phyloP scores from a whole-genome alignment of 1,140 invertebrate genomes.

The Chrysopa pallens region DNA sequence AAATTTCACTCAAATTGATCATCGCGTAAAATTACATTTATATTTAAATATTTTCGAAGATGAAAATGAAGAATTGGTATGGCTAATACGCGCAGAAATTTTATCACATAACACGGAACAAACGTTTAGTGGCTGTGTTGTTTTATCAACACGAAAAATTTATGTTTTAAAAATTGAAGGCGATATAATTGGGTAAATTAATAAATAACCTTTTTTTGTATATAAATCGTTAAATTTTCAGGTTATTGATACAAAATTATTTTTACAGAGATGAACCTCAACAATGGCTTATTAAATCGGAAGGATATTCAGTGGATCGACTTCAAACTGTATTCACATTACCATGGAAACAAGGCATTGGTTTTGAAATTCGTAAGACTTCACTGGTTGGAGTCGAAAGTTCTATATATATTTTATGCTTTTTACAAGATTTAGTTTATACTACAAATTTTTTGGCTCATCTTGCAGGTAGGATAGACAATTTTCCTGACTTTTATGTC shows the following conservation, averaged over 20 bases:
- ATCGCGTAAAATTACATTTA: constrained; percentile 34
- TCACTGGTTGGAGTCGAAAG: constrained; percentile 13
- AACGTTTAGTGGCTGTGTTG: constrained; percentile 27
- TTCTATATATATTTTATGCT: constrained; percentile 17
- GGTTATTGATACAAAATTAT: background rate
- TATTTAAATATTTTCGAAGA: constrained; percentile 33
- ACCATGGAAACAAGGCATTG: constrained; percentile 25
- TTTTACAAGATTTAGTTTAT: constrained; percentile 25
- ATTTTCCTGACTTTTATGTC: too few species aligned
- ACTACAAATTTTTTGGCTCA: constrained; percentile 25
- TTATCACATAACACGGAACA: constrained; percentile 18
- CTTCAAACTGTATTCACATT: constrained; percentile 21
- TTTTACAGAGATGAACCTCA: constrained; percentile 21
- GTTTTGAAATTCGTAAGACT: constrained; percentile 22
- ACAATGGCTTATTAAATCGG: constrained; percentile 22
- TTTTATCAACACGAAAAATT: constrained; percentile 30
- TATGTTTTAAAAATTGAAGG: constrained; percentile 28
- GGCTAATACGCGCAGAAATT: constrained; percentile 29
- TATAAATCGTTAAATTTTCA: background rate
- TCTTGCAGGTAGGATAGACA: constrained; percentile 19
- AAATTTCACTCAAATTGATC: constrained; percentile 33
- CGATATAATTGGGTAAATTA: background rate
- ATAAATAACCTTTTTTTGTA: background rate
- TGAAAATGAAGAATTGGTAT: constrained; percentile 30
- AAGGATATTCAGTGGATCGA: constrained; percentile 24